These are phyloP conservation scores for Megaleporinus macrocephalus DNA, from an alignment of 2,113 vertebrate species.

Conservation along the genomic window DNA sequence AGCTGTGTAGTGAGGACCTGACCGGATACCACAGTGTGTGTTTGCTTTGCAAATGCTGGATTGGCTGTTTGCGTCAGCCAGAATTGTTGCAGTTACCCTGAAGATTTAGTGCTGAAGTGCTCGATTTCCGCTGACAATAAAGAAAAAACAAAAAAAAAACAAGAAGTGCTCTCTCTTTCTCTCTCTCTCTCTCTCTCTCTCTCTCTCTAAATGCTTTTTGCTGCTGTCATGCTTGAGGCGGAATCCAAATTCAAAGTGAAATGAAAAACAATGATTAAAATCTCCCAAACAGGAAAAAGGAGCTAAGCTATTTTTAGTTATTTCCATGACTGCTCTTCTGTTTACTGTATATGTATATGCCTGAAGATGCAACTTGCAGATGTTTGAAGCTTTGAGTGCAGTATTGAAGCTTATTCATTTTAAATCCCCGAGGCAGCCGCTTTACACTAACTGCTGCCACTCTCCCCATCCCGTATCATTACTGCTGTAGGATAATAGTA, in stretches of 20 bases:
- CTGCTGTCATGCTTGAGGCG: slow-evolving; percentile 19
- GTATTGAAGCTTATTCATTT: background rate
- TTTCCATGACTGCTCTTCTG: too few species aligned
- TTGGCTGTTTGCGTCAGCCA: slow-evolving; percentile 39
- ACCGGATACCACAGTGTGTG: slow-evolving; percentile 27
- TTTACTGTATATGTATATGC: background rate
- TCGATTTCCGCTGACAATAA: slow-evolving; percentile 42
- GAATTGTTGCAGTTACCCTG: slow-evolving; percentile 39
- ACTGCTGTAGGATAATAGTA: background rate
- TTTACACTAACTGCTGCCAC: background rate
- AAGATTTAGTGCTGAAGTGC: slow-evolving; percentile 51
- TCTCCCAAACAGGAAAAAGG: background rate
- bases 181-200: too few species aligned
- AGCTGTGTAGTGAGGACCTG: slow-evolving; percentile 24
- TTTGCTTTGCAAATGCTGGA: slow-evolving; percentile 28
- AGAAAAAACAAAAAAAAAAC: slow-evolving; percentile 2
- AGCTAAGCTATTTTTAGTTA: background rate
- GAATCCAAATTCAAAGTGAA: slow-evolving; percentile 11
- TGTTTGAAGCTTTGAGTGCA: background rate
- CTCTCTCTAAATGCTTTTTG: slow-evolving; percentile 9
- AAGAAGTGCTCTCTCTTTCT: background rate
- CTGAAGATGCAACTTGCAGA: background rate
- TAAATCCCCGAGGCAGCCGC: background rate
- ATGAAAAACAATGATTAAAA: background rate
- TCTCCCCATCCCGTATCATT: background rate